Base-by-base conservation (phyloP, 2,888 invertebrate species). In the Petrolisthes cinctipes region DNA sequence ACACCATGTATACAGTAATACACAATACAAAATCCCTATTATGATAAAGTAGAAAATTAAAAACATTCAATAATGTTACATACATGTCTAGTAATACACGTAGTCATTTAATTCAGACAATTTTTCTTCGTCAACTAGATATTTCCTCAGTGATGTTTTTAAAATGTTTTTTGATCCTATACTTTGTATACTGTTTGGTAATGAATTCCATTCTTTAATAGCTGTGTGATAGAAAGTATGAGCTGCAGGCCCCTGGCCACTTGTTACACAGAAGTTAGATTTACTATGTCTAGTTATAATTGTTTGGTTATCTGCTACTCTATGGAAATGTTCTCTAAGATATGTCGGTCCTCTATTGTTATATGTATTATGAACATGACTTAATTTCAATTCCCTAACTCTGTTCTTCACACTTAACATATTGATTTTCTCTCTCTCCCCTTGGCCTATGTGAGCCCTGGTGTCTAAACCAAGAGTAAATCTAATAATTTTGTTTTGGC, bases 401-500 rank as follows among this genome's bases (percentile, higher is more conserved):
- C 71, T 71, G 20, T 71, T 20, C 20, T 71, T 20, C 20, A 71
- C 71, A 71, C 20, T 71, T 71, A 71, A 20, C 71, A 71, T 7
- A 11, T 71, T 71, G 5, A 5, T 11, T 71, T 71, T 71, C 71
- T 71, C 17, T 17, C 71, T 71, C 71, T 11, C n/a, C 20, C 20
- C 17, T 71, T 71, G n/a, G n/a, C 17, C 17, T 71, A 71, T 71
- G 5, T 71, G 71, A 5, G 17, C 71, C 20, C 20, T 71, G 71
- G 20, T 71, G n/a, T 71, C 17, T 17, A 20, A 17, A 17, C 66
- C 7, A 71, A 11, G 71, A 20, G 20, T 71, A 71, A 71, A 71
- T 71, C 71, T 71, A 71, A 71, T 71, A 71, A 7, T 71, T 11
- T 71, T 71, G 71, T 71, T 71, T 71, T 71, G 71, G 71, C n/a